Base-by-base conservation (phyloP, 2,888 invertebrate genomes). In the Hermodice carunculata region DNA sequence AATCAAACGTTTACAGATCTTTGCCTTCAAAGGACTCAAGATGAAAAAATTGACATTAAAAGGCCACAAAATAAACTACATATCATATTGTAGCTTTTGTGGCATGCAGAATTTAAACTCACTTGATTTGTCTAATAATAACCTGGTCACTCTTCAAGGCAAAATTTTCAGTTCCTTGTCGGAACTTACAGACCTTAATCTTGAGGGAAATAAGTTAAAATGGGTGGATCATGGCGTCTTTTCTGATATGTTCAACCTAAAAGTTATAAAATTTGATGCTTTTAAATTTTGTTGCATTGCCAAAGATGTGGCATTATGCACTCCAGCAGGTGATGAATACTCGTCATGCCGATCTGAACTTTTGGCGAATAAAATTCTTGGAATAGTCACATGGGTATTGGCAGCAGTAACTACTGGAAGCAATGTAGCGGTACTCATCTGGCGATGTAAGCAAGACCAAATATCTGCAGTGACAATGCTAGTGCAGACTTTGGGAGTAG, bases 341-440 rank as follows among this genome's bases (percentile, higher is more conserved):
- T 68, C 48, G 17, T 69, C 69, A 29, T 37, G 32, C 29, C 69
- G 66, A 42, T 68, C 69, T 22, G 66, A 66, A 32, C 60, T 66
- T 17, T 28, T 66, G 34, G 66, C 58, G 14, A 59, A 66, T 34
- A 46, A 31, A 17, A 19, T 57, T 8, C 32, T 67, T 24, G 67
- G 71, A 77, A 76, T 17, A 77, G 89, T 89, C 73, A 90, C 90
- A 29, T 90, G 90, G 90, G 82, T 89, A 5, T 89, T 90, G 88
- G 90, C 89, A 6, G 76, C 87, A 2, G 82, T 90, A 32, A 90
- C 89, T 6, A 88, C 89, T 59, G 84, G 87, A 3, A 90, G 90
- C n/a, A 90, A 90, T 77, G 64, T 89, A n/a, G 80, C 89, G 26
- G 90, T 73, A 19, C 29, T 63, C 11, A 3, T 56, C 14, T 71